phyloP scores from a whole-genome alignment of 2,113 vertebrate species.

The Coptodon rendalli region DNA sequence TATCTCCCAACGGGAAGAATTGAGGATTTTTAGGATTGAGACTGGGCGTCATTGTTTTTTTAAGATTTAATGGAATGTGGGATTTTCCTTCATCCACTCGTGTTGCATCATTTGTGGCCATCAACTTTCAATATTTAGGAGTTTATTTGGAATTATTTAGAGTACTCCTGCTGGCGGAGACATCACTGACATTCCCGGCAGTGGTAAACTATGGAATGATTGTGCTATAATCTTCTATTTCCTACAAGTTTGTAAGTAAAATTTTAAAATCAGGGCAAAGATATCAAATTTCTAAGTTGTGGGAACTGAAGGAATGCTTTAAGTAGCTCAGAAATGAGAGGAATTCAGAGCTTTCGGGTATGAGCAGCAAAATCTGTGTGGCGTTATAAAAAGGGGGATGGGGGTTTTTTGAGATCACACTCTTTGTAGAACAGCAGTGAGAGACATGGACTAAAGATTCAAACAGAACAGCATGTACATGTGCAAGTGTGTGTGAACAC shows the following conservation, averaged over 20 bases:
- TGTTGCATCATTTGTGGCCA: not conserved
- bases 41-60: not conserved
- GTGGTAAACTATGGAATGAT: conserved; percentile 69
- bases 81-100: not conserved
- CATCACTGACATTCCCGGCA: conserved; percentile 63
- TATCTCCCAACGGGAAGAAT: not conserved
- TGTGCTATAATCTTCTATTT: conserved; percentile 67
- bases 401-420: not conserved
- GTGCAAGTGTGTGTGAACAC: conserved; percentile 5
- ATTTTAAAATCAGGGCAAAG: conserved; percentile 28
- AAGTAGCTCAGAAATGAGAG: not conserved
- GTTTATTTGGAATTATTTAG: not conserved
- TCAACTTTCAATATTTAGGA: not conserved
- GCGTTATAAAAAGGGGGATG: not conserved
- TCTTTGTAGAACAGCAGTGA: conserved; percentile 7
- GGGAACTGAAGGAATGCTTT: conserved; percentile 48
- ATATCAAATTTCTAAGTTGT: not conserved
- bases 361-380: not conserved
- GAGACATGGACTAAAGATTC: not conserved
- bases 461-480: not conserved
- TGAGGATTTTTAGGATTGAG: not conserved
- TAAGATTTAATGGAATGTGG: conserved; percentile 48
- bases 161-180: conserved; percentile 33
- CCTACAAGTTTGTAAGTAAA: conserved; percentile 19
- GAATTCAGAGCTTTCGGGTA: not conserved